Base-by-base conservation (phyloP, 2,113 vertebrate species). In the Cheilinus undulatus region DNA sequence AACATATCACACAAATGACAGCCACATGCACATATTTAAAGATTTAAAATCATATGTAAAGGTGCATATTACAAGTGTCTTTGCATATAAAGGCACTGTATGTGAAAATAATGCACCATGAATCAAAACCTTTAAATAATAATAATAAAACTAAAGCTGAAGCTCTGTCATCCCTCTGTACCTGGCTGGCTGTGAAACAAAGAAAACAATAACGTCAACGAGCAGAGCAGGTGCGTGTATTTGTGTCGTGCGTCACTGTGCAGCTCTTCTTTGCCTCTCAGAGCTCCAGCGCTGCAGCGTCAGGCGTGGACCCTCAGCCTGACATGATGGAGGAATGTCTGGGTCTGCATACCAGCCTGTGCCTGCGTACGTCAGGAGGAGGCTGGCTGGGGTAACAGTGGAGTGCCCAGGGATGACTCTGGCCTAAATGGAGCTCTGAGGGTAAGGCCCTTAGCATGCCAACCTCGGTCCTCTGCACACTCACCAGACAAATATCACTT, bases 261-360 rank as follows among this genome's bases (percentile, higher is more conserved):
- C 56, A 42, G 58, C 38, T 60, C 26, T 5, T 38, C 46, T 24
- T 69, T 12, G 1, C 28, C 63, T 34, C 12, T 56, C 45, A 17
- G 15, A 68, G 32, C 30, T 52, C 30, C 51, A 22, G 20, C 61
- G 38, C 24, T 52, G 43, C 58, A 52, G 38, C 49, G 38, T 68
- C 80, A 74, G 52, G 62, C 32, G 6, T 23, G 50, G 32, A 57
- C 48, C 27, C 13, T 28, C 69, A 17, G 52, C 48, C 40, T n/a
- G 45, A 73, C 62, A 32, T 48, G 7, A 28, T n/a, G 9, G 24
- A 83, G 74, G 80, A 90, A 90, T 86, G 78, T 89, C 80, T 91
- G 30, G 43, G 43, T 79, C 79, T 46, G 43, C 74, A 70, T 80
- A 67, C 80, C 75, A 46, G 62, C 52, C 78, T 11, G 49, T 62